Base-by-base conservation (phyloP, 2,113 vertebrate species). In the Syngnathus floridae region DNA sequence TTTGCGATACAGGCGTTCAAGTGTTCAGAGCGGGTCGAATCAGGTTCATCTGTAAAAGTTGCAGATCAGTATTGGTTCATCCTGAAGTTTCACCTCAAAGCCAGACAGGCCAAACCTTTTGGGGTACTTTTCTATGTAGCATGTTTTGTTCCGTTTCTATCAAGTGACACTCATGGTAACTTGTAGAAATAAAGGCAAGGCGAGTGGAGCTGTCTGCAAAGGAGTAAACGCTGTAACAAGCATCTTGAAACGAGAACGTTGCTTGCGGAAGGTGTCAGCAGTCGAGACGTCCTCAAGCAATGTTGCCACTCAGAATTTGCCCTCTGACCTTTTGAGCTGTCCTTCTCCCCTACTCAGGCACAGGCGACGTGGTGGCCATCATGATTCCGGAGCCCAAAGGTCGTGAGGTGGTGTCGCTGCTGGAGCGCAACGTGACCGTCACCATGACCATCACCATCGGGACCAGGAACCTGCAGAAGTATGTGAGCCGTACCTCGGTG, bases 361-460 rank as follows among this genome's bases (percentile, higher is more conserved):
- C 92, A 0, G 93, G 96, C 46, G 95, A 98, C 65, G 93, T 96
- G 13, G 93, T 99, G 72, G 95, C 94, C 81, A 96, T 99, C 83
- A 99, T 99, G 97, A 97, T 99, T 69, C 94, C 97, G 0, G 96
- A 96, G 82, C 93, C 91, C 0, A 98, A 98, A 81, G 97, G 96
- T 10, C 93, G 90, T n/a, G 95, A 98, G 88, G 90, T 99, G 0
- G 85, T 90, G 3, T 88, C 85, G 13, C 90, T 99, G 66, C 88
- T 99, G 86, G 92, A 98, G 69, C 92, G 89, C 64, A 98, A 98
- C 74, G 81, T 98, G 67, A 94, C 92, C 0, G 94, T 99, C 77
- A 94, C 86, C 74, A 94, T 99, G 95, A 91, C 93, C 76, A 97
- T 99, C 86, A 97, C 91, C 81, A 93, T 99, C 0, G 97, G 97